Base-by-base conservation (phyloP, 2,797 vertebrate genomes). In the Cynopterus sphinx region DNA sequence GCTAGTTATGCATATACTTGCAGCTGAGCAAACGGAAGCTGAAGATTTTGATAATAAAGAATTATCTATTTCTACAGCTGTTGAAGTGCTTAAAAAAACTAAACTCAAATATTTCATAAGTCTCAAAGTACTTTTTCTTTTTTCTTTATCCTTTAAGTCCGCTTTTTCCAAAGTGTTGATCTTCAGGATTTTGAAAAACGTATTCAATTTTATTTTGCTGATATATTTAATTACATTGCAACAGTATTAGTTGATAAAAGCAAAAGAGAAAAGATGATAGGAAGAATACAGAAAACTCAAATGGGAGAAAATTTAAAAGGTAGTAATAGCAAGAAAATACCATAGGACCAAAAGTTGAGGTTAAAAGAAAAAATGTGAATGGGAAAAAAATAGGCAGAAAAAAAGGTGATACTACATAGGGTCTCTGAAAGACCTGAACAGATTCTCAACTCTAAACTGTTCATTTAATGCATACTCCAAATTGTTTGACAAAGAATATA, bases 201-300 rank as follows among this genome's bases (percentile, higher is more conserved):
- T 71, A 79, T 51, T 92, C 41, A 81, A 73, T 85, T 95, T 84
- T 41, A 75, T 81, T 92, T 94, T 92, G 90, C 75, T 86, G 28
- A 5, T 19, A 86, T 87, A 70, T 81, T 91, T 71, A 91, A 82
- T 75, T 81, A 91, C 16, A 3, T 84, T 95, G 36, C 39, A 92
- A 90, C 3, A 39, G 24, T 68, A 88, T 75, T 74, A 26, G 3
- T 26, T 95, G 53, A 74, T 59, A 91, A 79, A 92, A 87, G 77
- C 33, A 67, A 75, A 57, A 77, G 36, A 94, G 16, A 88, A 74
- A 93, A 67, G 46, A 73, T 15, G 28, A 93, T 4, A 88, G 43
- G 19, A 83, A 92, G 24, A 74, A 68, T 41, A 77, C 9, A 92
- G 70, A 70, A 28, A 90, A 59, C 83, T 39, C 17, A 68, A 85